Evolutionary conservation across 1,140 invertebrate species (phyloP).

Genomic region (Potamilus streckersoni): DNA sequence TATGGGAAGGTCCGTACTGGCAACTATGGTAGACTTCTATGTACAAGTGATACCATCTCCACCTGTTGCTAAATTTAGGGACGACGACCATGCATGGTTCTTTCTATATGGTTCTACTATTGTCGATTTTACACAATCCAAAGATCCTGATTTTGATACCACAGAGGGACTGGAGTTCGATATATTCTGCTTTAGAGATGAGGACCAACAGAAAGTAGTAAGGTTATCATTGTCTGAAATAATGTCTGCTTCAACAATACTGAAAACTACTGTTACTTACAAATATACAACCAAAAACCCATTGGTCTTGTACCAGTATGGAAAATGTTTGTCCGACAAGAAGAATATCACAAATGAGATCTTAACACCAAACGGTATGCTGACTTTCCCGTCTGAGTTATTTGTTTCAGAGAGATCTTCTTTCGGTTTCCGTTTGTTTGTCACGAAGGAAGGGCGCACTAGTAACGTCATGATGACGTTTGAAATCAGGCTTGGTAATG

Average conservation of each 20-base stretch:
- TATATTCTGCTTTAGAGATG: slow-evolving; percentile 50
- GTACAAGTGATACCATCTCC: slow-evolving; percentile 49
- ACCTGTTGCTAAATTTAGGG: slow-evolving; percentile 52
- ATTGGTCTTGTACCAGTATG: slow-evolving; percentile 48
- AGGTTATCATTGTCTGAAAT: slow-evolving; percentile 20
- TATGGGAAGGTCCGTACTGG: slow-evolving; percentile 27
- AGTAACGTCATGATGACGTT: slow-evolving; percentile 20
- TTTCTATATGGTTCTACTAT: slow-evolving; percentile 52
- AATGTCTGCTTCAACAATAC: slow-evolving; percentile 26
- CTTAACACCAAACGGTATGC: slow-evolving; percentile 37
- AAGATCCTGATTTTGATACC: slow-evolving; percentile 58
- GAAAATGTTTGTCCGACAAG: slow-evolving; percentile 34
- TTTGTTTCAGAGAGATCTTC: slow-evolving; percentile 38
- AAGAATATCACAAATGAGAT: slow-evolving; percentile 36
- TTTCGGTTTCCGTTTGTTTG: slow-evolving; percentile 48
- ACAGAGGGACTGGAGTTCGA: slow-evolving; percentile 46
- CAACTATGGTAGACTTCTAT: slow-evolving; percentile 36
- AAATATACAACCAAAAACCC: slow-evolving; percentile 42
- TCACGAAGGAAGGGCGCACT: slow-evolving; percentile 47
- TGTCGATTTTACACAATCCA: slow-evolving; percentile 52
- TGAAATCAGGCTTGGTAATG: slow-evolving; percentile 36
- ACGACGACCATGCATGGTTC: slow-evolving; percentile 42
- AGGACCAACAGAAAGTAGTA: slow-evolving; percentile 19
- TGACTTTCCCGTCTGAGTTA: slow-evolving; percentile 49
- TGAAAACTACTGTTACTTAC: slow-evolving; percentile 40